Conservation (phyloP, 2,797 vertebrate species). For the Anisognathus igniventris region DNA sequence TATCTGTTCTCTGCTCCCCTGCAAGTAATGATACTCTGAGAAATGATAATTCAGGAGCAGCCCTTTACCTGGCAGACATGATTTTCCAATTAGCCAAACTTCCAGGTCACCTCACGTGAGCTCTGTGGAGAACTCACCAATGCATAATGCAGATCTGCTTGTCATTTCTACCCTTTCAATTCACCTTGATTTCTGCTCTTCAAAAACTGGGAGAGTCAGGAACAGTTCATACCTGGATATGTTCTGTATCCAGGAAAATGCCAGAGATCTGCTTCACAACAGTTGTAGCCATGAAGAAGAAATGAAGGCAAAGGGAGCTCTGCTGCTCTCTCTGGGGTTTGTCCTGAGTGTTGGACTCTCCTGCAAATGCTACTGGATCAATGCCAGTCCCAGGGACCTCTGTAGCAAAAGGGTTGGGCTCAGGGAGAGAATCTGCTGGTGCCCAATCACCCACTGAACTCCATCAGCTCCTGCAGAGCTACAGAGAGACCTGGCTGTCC, state of each 20-base stretch:
- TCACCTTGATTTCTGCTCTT: background rate
- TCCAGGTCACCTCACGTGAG: background rate
- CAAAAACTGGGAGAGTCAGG: background rate
- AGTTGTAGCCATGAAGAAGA: background rate
- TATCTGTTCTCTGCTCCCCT: background rate
- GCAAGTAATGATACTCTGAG: background rate
- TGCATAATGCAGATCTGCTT: background rate
- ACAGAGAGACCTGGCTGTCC: background rate
- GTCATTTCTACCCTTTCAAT: background rate
- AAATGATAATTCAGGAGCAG: background rate
- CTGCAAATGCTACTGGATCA: background rate
- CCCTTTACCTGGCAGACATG: background rate
- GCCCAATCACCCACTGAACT: background rate
- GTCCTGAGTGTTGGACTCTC: background rate
- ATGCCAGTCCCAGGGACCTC: background rate
- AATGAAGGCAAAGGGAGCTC: background rate
- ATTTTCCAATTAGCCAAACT: conserved; percentile 22
- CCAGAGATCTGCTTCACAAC: background rate
- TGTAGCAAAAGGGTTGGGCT: background rate
- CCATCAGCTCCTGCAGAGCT: background rate
- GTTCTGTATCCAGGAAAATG: background rate
- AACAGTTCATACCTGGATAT: background rate
- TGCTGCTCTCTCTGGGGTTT: background rate
- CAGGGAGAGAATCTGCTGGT: background rate
- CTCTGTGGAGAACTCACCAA: background rate